Evolutionary conservation across 2,113 vertebrate species (phyloP), one percentile per base, ranked within the genome.

Genomic region (Plectropomus leopardus): DNA sequence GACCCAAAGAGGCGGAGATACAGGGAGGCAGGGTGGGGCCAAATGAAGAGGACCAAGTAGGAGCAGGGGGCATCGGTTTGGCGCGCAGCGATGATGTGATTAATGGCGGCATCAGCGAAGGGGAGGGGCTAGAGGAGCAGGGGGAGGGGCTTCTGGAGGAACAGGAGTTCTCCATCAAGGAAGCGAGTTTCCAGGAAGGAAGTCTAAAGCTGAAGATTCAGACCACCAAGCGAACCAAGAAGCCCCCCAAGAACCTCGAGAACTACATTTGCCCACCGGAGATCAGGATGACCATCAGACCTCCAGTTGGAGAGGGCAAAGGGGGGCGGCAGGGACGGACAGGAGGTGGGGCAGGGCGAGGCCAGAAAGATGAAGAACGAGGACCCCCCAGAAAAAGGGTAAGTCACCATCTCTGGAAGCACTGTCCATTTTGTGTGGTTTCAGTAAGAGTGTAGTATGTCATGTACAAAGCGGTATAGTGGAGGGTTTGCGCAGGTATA

Each of bases 111-210:
- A 96, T 97, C 93, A 97, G 97, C 0, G 98, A 96, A 0, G 96
- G 96, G 90, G 98, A 99, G 0, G 96, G 95, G 78, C 82, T 98
- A 89, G 98, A 98, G 82, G 93, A 94, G 26, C 95, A 95, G 0
- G 96, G 96, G 90, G 97, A 98, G 0, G 96, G 96, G 80, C 88
- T 98, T 83, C 86, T 94, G 90, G 97, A 99, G 85, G 98, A 99
- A 58, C 97, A 99, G 93, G 98, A 99, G 65, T 99, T 99, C 95
- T 99, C 98, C 86, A 99, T 99, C 94, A 99, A 99, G 92, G 98
- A 99, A 90, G 98, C 98, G 3, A 99, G 97, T 92, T 99, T 99
- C 91, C 96, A 97, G 0, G 98, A 99, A 88, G 98, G 98, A 85
- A 99, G 98, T 90, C 95, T 99, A 86, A 99, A 99, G 88, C 88